A percentile compares a stretch with the other conserved stretches of the same genome.
Conservation (phyloP, 2,888 invertebrate genomes). For the Synanthedon myopaeformis region DNA sequence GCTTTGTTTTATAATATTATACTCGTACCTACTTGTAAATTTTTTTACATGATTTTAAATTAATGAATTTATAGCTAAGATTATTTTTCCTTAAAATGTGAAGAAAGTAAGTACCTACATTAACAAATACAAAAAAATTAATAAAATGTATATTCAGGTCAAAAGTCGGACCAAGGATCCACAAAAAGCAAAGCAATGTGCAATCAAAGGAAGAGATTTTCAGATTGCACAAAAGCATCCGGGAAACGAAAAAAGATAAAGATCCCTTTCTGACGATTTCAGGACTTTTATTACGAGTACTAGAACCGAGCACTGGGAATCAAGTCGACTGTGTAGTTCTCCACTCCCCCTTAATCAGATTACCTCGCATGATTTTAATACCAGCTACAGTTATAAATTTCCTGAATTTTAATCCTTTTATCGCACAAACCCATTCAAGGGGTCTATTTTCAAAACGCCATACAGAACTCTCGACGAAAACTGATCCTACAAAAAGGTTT, state of each 20-base stretch:
- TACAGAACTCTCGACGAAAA: too few relatives aligned
- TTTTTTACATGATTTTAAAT: too few relatives aligned
- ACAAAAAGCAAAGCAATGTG: neutral
- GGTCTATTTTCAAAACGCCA: too few relatives aligned
- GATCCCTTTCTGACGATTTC: neutral
- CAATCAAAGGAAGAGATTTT: neutral
- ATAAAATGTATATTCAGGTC: too few relatives aligned
- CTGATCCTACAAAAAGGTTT: too few relatives aligned
- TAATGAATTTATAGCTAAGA: too few relatives aligned
- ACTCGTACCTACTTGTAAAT: too few relatives aligned
- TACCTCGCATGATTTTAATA: conserved; percentile 26
- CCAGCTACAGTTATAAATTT: conserved; percentile 36
- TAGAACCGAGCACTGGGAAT: neutral
- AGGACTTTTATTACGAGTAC: neutral
- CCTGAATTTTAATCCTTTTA: conserved; percentile 59
- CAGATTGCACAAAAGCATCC: neutral
- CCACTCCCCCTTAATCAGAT: neutral
- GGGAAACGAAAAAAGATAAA: neutral
- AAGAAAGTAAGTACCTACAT: too few relatives aligned
- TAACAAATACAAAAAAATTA: too few relatives aligned
- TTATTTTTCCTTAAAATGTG: too few relatives aligned
- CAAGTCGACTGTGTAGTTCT: neutral
- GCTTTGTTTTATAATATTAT: too few relatives aligned
- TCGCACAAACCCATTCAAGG: conserved; percentile 31
- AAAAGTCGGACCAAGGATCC: too few relatives aligned